A percentile compares a stretch with the other conserved stretches of the same genome.
phyloP scores from a whole-genome alignment of 2,797 vertebrate species.

The Lycodopsis pacificus region DNA sequence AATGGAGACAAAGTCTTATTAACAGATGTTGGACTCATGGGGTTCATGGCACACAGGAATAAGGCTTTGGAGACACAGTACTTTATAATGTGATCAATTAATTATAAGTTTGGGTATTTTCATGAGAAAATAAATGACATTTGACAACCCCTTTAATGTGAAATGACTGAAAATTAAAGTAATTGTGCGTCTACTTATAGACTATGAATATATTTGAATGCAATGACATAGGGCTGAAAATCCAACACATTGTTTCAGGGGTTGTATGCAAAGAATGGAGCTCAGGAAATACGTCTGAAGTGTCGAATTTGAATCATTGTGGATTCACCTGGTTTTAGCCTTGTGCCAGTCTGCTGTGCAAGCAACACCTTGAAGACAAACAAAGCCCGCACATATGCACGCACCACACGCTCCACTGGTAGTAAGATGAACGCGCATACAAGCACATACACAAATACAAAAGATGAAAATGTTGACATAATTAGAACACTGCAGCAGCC shows the following conservation, averaged over 20 bases:
- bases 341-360: neutral
- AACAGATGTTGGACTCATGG: neutral
- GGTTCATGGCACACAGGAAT: neutral
- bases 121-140: neutral
- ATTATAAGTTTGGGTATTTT: neutral
- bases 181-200: neutral
- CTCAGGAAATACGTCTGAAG: neutral
- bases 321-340: slow-evolving; percentile 1
- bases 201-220: neutral
- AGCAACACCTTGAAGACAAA: slow-evolving; percentile 13
- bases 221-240: neutral
- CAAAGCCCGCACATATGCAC: neutral
- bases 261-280: neutral
- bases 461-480: slow-evolving; percentile 39
- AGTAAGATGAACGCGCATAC: neutral
- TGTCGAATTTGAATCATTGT: neutral
- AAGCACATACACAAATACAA: slow-evolving; percentile 20
- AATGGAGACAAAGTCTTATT: neutral
- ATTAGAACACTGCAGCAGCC: slow-evolving; percentile 50
- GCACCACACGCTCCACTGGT: neutral
- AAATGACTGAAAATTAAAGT: neutral
- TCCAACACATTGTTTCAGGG: neutral
- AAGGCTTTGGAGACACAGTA: neutral
- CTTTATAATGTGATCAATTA: neutral
- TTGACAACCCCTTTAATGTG: neutral